Conservation (phyloP, 2,113 vertebrate species). For the Pollimyrus isidori region DNA sequence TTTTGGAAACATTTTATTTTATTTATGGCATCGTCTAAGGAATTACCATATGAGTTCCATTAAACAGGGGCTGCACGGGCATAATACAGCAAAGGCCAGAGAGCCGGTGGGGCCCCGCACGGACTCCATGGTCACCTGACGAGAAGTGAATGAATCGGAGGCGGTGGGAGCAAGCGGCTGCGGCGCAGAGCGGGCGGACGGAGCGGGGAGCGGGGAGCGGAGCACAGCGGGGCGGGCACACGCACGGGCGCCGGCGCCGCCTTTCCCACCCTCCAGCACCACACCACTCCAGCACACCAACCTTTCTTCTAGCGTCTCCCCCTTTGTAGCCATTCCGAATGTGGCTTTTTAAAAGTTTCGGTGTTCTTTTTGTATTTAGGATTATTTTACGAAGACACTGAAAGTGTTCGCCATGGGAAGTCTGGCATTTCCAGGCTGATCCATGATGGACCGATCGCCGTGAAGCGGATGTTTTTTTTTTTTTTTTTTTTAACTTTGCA, state of each 20-base stretch:
- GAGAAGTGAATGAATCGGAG: conserved; percentile 37
- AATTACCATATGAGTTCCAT: not conserved
- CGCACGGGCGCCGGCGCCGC: not conserved
- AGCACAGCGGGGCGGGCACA: not conserved
- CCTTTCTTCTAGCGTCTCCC: not conserved
- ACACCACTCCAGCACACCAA: not conserved
- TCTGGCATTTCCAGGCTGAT: conserved; percentile 40
- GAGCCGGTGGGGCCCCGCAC: conserved; percentile 17
- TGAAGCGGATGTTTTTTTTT: conserved; percentile 17
- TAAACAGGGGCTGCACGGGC: not conserved
- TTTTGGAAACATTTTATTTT: not conserved
- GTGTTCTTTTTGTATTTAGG: conserved; percentile 1
- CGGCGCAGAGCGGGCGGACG: not conserved
- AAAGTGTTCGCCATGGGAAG: conserved; percentile 41
- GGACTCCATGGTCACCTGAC: conserved; percentile 43
- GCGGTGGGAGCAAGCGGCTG: conserved; percentile 18
- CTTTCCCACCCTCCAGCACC: not conserved
- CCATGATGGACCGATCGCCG: conserved; percentile 32
- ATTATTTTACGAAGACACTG: not conserved
- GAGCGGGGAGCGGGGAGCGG: not conserved
- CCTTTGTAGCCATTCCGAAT: not conserved
- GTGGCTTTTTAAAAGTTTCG: conserved; percentile 11
- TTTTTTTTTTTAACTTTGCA: conserved; percentile 21
- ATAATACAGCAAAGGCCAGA: not conserved
- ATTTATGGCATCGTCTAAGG: not conserved